Evolutionary conservation across 2,888 invertebrate species (phyloP), one percentile per base, ranked within the genome.

Genomic region (Plebejus argus): DNA sequence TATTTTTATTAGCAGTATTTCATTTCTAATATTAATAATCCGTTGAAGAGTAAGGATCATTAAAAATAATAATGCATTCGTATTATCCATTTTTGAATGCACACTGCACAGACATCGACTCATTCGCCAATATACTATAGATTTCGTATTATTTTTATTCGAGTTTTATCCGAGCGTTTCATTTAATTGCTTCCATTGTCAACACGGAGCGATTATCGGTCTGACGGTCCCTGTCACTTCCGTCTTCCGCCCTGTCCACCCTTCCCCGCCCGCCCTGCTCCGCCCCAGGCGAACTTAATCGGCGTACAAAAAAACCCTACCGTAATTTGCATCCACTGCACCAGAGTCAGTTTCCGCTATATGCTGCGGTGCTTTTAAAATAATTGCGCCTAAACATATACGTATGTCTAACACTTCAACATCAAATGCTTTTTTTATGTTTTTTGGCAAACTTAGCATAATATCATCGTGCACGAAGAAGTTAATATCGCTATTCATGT

Each of bases 251-350:
- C 80, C 79, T 78, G 81, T 80, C 82, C 81, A 78, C 80, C 75
- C 79, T 79, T 35, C 35, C 72, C 72, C 74, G 45, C 45, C 45
- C 20, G 74, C 77, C 81, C 78, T 6, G 33, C 28, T 18, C 28
- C 66, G 66, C 81, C 80, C 79, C 78, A 76, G 81, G 79, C 79
- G 82, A 79, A 81, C 82, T 83, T 84, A 83, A 83, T 83, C 81
- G 83, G 78, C 81, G 82, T 82, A 83, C 81, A 84, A 84, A 84
- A 45, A 85, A 84, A 80, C 79, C 79, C 79, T 75, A 78, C 81
- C 76, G 80, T 83, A 85, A 84, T 84, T 84, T 84, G 82, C 84
- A 83, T 83, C 82, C 81, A 79, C 81, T 83, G 82, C 83, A 82
- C 82, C 83, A 82, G 82, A 84, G 81, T 78, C 79, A 78, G 78